phyloP scores from a whole-genome alignment of 2,888 invertebrate species.

The Byasa hedistus region DNA sequence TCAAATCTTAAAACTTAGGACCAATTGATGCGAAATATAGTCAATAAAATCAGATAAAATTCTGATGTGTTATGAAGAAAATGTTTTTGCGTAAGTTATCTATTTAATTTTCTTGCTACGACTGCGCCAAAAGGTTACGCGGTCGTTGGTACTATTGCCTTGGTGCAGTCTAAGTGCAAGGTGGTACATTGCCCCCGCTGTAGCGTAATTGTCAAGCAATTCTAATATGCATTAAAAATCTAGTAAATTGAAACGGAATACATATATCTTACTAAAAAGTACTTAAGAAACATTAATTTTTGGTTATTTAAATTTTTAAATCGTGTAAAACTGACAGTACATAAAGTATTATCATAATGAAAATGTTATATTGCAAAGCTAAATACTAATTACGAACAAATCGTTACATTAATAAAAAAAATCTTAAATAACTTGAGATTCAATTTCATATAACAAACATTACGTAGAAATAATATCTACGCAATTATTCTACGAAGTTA shows the following conservation, averaged over 20 bases:
- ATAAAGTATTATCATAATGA: no score
- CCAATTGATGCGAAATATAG: no score
- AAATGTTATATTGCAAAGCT: no score
- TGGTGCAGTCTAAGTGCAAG: conserved; percentile 73
- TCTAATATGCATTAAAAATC: background rate
- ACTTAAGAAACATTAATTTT: background rate
- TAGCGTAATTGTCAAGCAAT: conserved; percentile 50
- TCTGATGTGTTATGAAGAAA: background rate
- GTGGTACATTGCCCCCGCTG: conserved; percentile 67
- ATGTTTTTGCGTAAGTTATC: background rate
- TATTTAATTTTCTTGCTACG: conserved; percentile 7
- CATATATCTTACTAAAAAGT: background rate
- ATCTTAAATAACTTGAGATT: no score
- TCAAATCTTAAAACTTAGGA: no score
- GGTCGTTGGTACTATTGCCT: conserved; percentile 45
- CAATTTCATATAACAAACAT: no score
- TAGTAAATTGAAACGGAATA: background rate
- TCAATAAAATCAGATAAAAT: no score
- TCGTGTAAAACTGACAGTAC: no score
- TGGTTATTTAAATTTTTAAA: no score
- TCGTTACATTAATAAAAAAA: no score
- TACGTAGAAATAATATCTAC: background rate
- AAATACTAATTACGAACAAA: no score
- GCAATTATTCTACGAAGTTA: background rate
- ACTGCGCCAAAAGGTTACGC: conserved; percentile 35